phyloP scores from a whole-genome alignment of 2,797 vertebrate genomes.

The Mionectes olivaceus region DNA sequence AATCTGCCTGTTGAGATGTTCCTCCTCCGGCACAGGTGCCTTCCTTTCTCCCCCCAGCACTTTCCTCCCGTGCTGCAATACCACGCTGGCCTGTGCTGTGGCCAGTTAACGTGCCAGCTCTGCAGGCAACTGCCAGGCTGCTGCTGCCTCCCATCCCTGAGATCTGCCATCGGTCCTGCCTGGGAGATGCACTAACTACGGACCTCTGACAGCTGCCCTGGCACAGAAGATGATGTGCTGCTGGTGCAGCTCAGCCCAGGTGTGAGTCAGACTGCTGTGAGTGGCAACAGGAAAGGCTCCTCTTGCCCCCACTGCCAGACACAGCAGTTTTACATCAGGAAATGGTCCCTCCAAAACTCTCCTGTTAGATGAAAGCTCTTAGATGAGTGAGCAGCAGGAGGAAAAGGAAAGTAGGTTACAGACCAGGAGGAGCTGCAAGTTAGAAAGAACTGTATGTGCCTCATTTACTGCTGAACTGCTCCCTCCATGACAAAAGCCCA shows the following conservation, averaged over 20 bases:
- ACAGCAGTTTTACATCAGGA: slow-evolving; percentile 3
- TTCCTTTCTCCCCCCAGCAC: not conserved
- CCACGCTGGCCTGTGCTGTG: not conserved
- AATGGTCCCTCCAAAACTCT: slow-evolving; percentile 35
- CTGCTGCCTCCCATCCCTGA: not conserved
- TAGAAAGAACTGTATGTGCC: slow-evolving; percentile 16
- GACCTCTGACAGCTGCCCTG: not conserved
- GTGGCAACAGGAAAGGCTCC: not conserved
- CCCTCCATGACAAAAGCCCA: slow-evolving; percentile 34
- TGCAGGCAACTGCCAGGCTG: not conserved
- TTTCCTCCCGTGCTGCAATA: not conserved
- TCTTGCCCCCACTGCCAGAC: not conserved
- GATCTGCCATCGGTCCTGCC: not conserved
- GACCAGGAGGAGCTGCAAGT: slow-evolving; percentile 43
- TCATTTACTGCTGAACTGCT: slow-evolving; percentile 42
- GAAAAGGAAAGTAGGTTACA: slow-evolving; percentile 63
- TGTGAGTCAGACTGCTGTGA: not conserved
- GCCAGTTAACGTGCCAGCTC: not conserved
- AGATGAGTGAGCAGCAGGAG: slow-evolving; percentile 42
- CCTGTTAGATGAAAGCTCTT: slow-evolving; percentile 39
- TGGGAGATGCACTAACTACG: not conserved
- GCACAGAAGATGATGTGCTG: not conserved
- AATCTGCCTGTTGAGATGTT: not conserved
- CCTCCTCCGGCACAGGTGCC: not conserved
- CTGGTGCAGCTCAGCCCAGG: not conserved